Percentiles rank a stretch among this genome's conserved stretches.
Evolutionary conservation across 2,888 invertebrate genomes (phyloP).

Genomic region (Aphodius sticticus): DNA sequence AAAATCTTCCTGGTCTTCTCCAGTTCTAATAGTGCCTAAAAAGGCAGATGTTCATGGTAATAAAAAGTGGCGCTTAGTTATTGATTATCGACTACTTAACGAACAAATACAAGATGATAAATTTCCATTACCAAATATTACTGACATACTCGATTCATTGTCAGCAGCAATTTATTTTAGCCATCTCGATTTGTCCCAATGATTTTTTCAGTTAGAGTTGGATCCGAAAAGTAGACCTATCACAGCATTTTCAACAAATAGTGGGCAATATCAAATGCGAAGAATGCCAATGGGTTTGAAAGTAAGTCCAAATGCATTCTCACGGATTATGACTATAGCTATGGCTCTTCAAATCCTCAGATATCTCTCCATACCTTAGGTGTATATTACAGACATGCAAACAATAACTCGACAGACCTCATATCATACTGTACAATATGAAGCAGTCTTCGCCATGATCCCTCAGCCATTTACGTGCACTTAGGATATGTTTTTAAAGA

Average conservation of each 20-base stretch:
- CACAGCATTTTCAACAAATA: too few relatives aligned
- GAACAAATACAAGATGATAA: conserved; percentile 37
- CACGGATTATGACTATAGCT: too few relatives aligned
- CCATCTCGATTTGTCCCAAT: conserved; percentile 42
- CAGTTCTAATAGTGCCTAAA: conserved; percentile 29
- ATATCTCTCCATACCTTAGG: neutral
- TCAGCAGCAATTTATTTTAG: conserved; percentile 45
- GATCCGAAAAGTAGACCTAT: too few relatives aligned
- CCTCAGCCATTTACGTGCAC: conserved; percentile 11
- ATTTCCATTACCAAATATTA: conserved; percentile 44
- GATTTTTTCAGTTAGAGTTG: too few relatives aligned
- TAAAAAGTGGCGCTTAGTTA: conserved; percentile 34
- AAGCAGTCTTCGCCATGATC: conserved; percentile 9
- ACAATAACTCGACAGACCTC: neutral
- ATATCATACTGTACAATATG: conserved; percentile 4
- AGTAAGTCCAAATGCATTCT: too few relatives aligned
- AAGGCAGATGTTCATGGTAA: conserved; percentile 22
- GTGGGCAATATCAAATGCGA: too few relatives aligned
- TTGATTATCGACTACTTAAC: conserved; percentile 37
- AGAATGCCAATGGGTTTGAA: too few relatives aligned
- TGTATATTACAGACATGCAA: conserved; percentile 5
- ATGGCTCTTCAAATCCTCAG: neutral
- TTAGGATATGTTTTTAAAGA: conserved; percentile 10
- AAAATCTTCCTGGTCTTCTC: conserved; percentile 34
- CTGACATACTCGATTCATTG: conserved; percentile 47